Conservation (phyloP, 2,888 invertebrate species). For the Amphipyra berbera region DNA sequence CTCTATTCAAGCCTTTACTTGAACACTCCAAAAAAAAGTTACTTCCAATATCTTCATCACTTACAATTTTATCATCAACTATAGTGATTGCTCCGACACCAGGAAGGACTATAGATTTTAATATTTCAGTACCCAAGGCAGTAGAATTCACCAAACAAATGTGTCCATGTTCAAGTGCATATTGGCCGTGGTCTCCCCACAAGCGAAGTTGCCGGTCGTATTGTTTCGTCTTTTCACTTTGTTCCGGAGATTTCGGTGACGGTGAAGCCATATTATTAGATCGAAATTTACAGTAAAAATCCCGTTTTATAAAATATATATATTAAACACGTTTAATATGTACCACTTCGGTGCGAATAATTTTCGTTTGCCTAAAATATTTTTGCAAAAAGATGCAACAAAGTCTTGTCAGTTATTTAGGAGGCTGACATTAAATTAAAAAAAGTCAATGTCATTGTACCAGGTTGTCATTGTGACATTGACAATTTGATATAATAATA, state of each 20-base stretch:
- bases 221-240: conserved; percentile 93
- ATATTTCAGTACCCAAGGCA: conserved; percentile 97
- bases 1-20: conserved; percentile 95
- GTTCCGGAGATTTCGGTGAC: conserved; percentile 93
- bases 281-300: background rate
- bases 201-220: conserved; percentile 96
- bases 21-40: conserved; percentile 98
- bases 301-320: background rate
- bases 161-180: conserved; percentile 95
- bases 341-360: background rate
- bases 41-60: conserved; percentile 97
- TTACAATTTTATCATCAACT: conserved; percentile 95
- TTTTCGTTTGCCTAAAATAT: too few species aligned
- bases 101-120: conserved; percentile 98
- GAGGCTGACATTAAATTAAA: too few species aligned
- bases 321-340: background rate
- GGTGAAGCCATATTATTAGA: conserved; percentile 90
- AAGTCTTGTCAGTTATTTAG: too few species aligned
- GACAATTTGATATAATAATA: too few species aligned
- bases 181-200: conserved; percentile 99
- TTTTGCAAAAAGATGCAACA: too few species aligned
- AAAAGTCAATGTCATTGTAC: too few species aligned
- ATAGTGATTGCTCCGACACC: conserved; percentile 98
- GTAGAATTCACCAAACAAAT: conserved; percentile 98
- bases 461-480: too few species aligned